Conservation (phyloP, 2,888 invertebrate genomes). For the Deilephila porcellus region DNA sequence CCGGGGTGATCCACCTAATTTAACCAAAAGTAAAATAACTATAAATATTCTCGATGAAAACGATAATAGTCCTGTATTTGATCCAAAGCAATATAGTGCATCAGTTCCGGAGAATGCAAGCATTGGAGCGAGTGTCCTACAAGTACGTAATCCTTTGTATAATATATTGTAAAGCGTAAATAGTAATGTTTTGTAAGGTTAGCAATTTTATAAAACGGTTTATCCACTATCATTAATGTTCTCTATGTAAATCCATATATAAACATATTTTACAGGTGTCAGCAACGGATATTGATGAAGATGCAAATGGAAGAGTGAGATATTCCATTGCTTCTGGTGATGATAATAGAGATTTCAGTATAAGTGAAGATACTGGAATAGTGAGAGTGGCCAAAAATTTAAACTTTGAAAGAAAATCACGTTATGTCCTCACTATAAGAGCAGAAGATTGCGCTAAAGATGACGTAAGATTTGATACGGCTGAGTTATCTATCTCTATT, state of each 20-base stretch:
- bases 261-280: constrained; percentile 86
- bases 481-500: constrained; percentile 92
- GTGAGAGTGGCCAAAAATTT: constrained; percentile 96
- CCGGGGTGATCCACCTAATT: constrained; percentile 92
- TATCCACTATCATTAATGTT: too few species aligned
- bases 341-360: constrained; percentile 95
- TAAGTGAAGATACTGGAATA: constrained; percentile 95
- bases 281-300: constrained; percentile 95
- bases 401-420: constrained; percentile 95
- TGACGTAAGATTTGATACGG: constrained; percentile 89
- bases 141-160: constrained; percentile 78
- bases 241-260: too few species aligned
- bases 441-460: constrained; percentile 95
- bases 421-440: constrained; percentile 92
- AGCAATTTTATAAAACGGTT: too few species aligned
- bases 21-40: constrained; percentile 87
- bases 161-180: neutral
- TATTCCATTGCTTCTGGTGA: constrained; percentile 96
- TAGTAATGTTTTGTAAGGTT: neutral
- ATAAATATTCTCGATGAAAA: constrained; percentile 94
- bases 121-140: constrained; percentile 95
- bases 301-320: constrained; percentile 94
- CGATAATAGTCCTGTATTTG: constrained; percentile 95
- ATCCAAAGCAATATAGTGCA: constrained; percentile 95
- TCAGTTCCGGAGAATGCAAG: constrained; percentile 97